These are phyloP conservation scores for Opisthocomus hoazin DNA, from an alignment of 2,113 vertebrate genomes.

Conservation along the genomic window DNA sequence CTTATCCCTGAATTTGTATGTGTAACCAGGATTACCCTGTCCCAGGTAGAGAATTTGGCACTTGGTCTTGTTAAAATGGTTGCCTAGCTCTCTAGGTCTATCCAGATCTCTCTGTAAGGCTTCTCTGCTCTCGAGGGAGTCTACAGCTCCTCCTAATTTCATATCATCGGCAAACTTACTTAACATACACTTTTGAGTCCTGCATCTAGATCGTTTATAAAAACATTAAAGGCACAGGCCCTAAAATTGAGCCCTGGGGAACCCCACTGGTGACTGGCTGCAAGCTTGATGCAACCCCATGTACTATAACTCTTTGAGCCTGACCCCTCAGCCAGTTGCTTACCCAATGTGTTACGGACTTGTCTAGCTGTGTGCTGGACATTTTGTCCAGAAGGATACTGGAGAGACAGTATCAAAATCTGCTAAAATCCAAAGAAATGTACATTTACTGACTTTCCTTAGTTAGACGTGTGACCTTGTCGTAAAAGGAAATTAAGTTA, in stretches of 20 bases:
- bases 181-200: background rate
- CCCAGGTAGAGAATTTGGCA: background rate
- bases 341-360: background rate
- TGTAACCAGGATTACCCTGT: background rate
- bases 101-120: background rate
- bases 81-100: background rate
- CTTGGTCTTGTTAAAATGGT: background rate
- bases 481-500: background rate
- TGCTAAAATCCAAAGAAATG: background rate
- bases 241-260: background rate
- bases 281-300: background rate
- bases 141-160: background rate
- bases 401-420: background rate
- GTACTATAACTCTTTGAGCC: background rate
- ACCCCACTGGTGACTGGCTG: background rate
- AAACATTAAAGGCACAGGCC: background rate
- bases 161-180: background rate
- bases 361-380: background rate
- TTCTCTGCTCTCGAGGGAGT: background rate
- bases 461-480: background rate
- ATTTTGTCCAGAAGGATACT: background rate
- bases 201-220: background rate
- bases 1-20: rapidly evolving
- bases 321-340: background rate
- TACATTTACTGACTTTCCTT: background rate